Evolutionary conservation across 1,140 invertebrate species (phyloP), one percentile per base, ranked within the genome.

Genomic region (Drosophila ercepeae): DNA sequence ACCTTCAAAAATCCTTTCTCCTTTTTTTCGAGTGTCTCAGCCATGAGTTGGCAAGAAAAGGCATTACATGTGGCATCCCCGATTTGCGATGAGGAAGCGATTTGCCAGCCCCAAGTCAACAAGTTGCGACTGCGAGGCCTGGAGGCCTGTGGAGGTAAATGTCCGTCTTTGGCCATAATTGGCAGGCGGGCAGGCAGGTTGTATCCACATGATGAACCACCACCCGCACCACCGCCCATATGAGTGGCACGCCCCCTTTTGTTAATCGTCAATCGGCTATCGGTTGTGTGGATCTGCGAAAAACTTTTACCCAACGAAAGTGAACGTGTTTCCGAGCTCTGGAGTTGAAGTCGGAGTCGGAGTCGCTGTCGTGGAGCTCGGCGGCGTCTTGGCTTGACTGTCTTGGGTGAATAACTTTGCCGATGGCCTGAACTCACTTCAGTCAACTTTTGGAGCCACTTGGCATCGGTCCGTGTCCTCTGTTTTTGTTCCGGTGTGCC

Each of bases 391-490:
- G 18, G 44, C 46, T 48, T 25, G 19, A 5, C 18, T 52, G 81
- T 86, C 76, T 86, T 86, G 81, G 81, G 82, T 86, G 81, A 86
- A 86, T 86, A 86, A 86, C 81, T 86, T 86, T 74, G 82, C 51
- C 82, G 50, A 81, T 86, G 52, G 76, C 82, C 58, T 81, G 81
- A 77, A 86, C 81, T 79, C 49, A 61, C 58, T 45, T 86, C 77
- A 86, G 82, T 42, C 39, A 42, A 42, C 39, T 42, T 42, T 42
- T 42, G 39, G 6, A 18, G 14, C 16, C 39, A 18, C 39, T 42
- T 18, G 39, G 39, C 14, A 19, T 42, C 39, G 39, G 39, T 21
- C 4, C 41, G 59, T 27, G 59, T 23, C 39, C 19, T 45, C 34
- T 41, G 34, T 21, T 36, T 41, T 2, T 39, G 13, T 8, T 19